Conservation (phyloP, 2,888 invertebrate species). For the Drosophila suboccidentalis region DNA sequence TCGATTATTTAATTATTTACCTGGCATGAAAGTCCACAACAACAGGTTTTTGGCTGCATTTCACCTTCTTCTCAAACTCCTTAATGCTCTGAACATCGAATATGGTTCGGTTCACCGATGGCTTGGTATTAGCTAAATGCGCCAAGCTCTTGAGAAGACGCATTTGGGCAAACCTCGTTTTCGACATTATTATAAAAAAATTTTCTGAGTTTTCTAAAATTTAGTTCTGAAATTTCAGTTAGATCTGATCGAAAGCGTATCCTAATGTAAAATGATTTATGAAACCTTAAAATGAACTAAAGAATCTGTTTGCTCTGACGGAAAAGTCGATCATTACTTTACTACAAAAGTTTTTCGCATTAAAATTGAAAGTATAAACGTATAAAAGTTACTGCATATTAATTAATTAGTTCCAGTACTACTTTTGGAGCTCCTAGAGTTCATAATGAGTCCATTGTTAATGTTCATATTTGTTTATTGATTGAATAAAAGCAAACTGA, state of each 20-base stretch:
- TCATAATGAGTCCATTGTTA: not conserved
- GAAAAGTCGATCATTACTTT: not conserved
- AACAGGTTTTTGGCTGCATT: constrained; percentile 93
- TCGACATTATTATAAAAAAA: constrained; percentile 30
- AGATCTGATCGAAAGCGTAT: constrained; percentile 5
- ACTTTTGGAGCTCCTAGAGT: not conserved
- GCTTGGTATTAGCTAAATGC: not conserved
- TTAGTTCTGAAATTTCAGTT: not conserved
- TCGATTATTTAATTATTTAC: constrained; percentile 86
- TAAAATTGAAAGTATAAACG: too few species aligned
- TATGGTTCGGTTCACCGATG: constrained; percentile 81
- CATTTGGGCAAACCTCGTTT: not conserved
- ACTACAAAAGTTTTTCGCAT: not conserved
- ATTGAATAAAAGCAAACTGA: not conserved
- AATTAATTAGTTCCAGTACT: too few species aligned
- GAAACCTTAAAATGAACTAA: not conserved
- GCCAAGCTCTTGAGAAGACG: constrained; percentile 16
- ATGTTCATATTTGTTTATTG: constrained; percentile 19
- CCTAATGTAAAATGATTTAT: not conserved
- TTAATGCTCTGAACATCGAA: constrained; percentile 95
- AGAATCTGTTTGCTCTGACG: not conserved
- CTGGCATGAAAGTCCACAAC: constrained; percentile 98
- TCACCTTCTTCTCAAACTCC: constrained; percentile 95
- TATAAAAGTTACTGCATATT: too few species aligned
- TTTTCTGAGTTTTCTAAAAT: not conserved